Conservation (phyloP, 2,797 vertebrate species). For the Odontamblyopus rebecca region DNA sequence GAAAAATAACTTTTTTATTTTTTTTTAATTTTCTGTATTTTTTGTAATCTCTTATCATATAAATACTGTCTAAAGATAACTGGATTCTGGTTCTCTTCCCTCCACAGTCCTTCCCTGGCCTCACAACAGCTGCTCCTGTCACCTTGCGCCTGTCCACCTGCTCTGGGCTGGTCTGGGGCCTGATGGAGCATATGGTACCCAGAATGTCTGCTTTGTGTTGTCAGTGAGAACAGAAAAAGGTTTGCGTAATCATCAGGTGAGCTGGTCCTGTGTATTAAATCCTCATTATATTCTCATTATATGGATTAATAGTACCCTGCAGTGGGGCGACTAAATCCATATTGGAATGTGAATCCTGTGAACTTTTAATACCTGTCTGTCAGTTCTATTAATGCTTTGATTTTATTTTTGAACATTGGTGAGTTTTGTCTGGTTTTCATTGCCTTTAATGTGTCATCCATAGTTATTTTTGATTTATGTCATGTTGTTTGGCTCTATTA, state of each 20-base stretch:
- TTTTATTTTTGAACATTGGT: conserved; percentile 1
- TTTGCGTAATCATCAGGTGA: conserved; percentile 64
- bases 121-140: conserved; percentile 46
- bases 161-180: conserved; percentile 53
- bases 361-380: background rate
- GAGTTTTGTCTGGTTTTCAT: background rate
- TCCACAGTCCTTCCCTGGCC: conserved; percentile 26
- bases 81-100: conserved; percentile 19
- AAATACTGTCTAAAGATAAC: conserved; percentile 9
- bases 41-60: background rate
- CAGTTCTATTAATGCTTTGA: background rate
- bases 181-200: conserved; percentile 70
- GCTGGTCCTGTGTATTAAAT: conserved; percentile 45
- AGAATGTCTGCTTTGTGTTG: conserved; percentile 41
- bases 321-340: conserved; percentile 25
- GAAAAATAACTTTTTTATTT: background rate
- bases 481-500: conserved; percentile 12
- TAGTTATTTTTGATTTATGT: background rate
- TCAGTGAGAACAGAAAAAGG: conserved; percentile 54
- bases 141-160: conserved; percentile 63
- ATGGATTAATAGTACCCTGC: conserved; percentile 44
- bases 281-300: conserved; percentile 62
- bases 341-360: conserved; percentile 1
- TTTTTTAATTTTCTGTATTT: background rate
- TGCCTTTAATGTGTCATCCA: background rate